These are phyloP conservation scores for Ctenoplectra terminalis DNA, from an alignment of 1,140 invertebrate genomes.

Conservation along the genomic window DNA sequence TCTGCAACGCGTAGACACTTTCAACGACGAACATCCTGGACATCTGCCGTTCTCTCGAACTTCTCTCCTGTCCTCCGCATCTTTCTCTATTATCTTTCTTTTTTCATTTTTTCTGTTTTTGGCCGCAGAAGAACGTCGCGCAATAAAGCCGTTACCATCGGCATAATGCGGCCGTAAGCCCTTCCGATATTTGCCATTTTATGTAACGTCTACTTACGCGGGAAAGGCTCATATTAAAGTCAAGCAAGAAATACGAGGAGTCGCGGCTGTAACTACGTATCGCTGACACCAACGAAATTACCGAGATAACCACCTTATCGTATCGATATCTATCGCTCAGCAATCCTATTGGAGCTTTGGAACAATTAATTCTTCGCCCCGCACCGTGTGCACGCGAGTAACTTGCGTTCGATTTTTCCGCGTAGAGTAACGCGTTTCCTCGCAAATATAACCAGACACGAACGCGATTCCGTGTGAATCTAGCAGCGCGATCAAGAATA, in stretches of 20 bases:
- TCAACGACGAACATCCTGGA: slow-evolving; percentile 75
- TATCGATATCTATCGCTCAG: background rate
- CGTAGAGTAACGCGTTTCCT: background rate
- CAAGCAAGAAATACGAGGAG: slow-evolving; percentile 75
- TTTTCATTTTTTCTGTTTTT: slow-evolving; percentile 58
- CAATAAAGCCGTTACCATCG: slow-evolving; percentile 73
- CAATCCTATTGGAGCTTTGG: background rate
- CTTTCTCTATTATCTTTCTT: slow-evolving; percentile 28
- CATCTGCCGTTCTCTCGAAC: slow-evolving; percentile 75
- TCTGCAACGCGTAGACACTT: slow-evolving; percentile 58
- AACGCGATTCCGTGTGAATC: slow-evolving; percentile 32
- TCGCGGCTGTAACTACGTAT: slow-evolving; percentile 35
- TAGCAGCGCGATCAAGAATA: slow-evolving; percentile 8
- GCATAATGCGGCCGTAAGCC: slow-evolving; percentile 80
- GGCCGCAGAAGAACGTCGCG: slow-evolving; percentile 64
- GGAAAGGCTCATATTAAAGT: slow-evolving; percentile 79
- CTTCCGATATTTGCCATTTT: slow-evolving; percentile 81
- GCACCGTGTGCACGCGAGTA: too few species aligned
- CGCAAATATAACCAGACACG: background rate
- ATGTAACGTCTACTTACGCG: slow-evolving; percentile 75
- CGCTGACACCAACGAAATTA: background rate
- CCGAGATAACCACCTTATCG: background rate
- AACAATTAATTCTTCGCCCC: too few species aligned
- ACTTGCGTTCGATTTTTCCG: slow-evolving; percentile 5
- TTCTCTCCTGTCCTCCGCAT: slow-evolving; percentile 13